phyloP scores from a whole-genome alignment of 2,113 vertebrate genomes.

The Macroglossus sobrinus region DNA sequence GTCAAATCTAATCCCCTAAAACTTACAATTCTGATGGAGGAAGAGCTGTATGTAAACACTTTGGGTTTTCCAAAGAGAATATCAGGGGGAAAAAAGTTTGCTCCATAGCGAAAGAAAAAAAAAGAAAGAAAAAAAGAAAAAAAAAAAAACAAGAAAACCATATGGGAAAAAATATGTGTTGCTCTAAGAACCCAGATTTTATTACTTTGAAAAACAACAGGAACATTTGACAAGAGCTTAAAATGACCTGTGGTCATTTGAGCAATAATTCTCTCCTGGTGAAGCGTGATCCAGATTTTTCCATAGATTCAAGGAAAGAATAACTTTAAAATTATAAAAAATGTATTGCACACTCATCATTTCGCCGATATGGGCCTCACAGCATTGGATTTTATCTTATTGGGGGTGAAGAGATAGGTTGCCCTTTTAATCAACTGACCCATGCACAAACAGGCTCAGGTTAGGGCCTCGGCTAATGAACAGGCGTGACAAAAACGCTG shows the following conservation, averaged over 20 bases:
- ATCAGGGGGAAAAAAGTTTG: not conserved
- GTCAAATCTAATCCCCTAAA: not conserved
- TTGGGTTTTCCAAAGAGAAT: not conserved
- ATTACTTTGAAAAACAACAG: not conserved
- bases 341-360: not conserved
- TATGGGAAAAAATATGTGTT: not conserved
- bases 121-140: not conserved
- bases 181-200: not conserved
- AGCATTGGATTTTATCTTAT: slow-evolving; percentile 46
- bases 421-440: slow-evolving; percentile 34
- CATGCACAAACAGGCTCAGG: slow-evolving; percentile 27
- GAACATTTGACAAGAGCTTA: not conserved
- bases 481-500: slow-evolving; percentile 68
- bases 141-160: not conserved
- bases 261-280: not conserved
- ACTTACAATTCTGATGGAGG: not conserved
- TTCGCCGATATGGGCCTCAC: slow-evolving; percentile 54
- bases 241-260: not conserved
- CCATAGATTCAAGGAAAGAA: not conserved
- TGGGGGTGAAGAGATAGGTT: slow-evolving; percentile 37
- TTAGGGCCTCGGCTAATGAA: slow-evolving; percentile 53
- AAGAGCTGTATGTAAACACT: not conserved
- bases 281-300: not conserved
- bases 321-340: not conserved
- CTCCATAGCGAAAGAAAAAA: not conserved